These are phyloP conservation scores for Lapara coniferarum DNA, from an alignment of 2,888 invertebrate genomes.

Conservation along the genomic window DNA sequence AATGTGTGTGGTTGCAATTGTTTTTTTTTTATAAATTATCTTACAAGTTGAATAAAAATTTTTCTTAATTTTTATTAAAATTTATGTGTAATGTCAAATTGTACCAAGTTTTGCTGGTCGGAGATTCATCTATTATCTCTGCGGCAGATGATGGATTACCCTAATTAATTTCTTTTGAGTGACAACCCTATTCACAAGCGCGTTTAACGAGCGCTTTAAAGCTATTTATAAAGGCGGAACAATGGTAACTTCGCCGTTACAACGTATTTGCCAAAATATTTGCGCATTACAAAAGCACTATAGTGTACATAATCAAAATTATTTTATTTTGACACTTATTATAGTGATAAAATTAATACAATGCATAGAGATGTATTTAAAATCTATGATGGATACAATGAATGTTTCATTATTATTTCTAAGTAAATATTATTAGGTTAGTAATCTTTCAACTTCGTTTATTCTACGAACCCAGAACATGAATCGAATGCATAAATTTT, in stretches of 20 bases:
- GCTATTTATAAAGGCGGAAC: slow-evolving; percentile 18
- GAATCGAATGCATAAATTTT: no score
- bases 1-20: neutral
- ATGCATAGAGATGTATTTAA: no score
- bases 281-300: neutral
- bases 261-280: neutral
- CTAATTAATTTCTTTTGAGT: slow-evolving; percentile 17
- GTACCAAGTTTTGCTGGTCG: neutral
- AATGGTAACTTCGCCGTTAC: slow-evolving; percentile 12
- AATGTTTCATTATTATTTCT: no score
- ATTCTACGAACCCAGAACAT: no score
- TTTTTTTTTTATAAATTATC: neutral
- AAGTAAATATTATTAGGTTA: no score
- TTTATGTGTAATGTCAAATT: neutral
- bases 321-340: no score
- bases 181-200: slow-evolving; percentile 20
- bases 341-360: no score
- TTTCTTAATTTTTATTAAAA: no score
- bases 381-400: no score
- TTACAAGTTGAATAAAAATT: neutral
- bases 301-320: neutral
- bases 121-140: slow-evolving; percentile 2
- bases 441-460: no score
- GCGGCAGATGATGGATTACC: slow-evolving; percentile 4
- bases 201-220: slow-evolving; percentile 24